These are phyloP conservation scores for Drosophila equinoxialis DNA, from an alignment of 1,140 invertebrate species.

Conservation along the genomic window DNA sequence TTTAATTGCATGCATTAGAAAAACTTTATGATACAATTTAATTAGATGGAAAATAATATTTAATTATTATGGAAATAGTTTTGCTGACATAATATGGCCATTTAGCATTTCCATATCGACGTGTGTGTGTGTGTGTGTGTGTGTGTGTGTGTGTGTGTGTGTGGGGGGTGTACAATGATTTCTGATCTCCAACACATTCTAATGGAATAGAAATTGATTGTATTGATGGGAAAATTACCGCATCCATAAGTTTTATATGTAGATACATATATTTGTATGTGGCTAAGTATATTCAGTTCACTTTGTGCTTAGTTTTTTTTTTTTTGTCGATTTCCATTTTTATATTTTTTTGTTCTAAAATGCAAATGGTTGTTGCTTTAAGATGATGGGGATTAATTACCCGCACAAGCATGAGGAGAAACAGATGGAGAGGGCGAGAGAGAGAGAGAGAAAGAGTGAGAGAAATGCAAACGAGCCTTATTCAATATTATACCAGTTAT, in stretches of 20 bases:
- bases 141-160: background rate
- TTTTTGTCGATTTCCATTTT: conserved; percentile 41
- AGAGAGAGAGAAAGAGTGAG: background rate
- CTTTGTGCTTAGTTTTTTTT: conserved; percentile 4
- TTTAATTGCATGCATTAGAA: conserved; percentile 1
- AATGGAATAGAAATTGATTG: conserved; percentile 45
- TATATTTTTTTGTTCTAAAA: conserved; percentile 26
- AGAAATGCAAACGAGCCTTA: conserved; percentile 35
- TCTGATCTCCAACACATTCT: background rate
- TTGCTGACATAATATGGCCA: conserved; percentile 4
- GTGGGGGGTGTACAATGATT: background rate
- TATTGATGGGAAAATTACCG: conserved; percentile 61
- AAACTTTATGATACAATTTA: background rate
- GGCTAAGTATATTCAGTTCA: background rate
- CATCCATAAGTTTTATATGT: conserved; percentile 22
- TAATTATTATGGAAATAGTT: background rate
- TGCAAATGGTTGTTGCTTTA: conserved; percentile 50
- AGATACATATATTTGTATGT: too few relatives aligned
- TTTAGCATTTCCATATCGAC: background rate
- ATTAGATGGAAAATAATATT: conserved; percentile 9
- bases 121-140: background rate
- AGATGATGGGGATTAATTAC: conserved; percentile 63
- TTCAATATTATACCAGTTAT: conserved; percentile 65
- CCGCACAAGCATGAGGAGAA: conserved; percentile 4
- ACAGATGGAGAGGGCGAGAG: background rate